phyloP scores from a whole-genome alignment of 2,888 invertebrate species.

The Matsumyia berberina region DNA sequence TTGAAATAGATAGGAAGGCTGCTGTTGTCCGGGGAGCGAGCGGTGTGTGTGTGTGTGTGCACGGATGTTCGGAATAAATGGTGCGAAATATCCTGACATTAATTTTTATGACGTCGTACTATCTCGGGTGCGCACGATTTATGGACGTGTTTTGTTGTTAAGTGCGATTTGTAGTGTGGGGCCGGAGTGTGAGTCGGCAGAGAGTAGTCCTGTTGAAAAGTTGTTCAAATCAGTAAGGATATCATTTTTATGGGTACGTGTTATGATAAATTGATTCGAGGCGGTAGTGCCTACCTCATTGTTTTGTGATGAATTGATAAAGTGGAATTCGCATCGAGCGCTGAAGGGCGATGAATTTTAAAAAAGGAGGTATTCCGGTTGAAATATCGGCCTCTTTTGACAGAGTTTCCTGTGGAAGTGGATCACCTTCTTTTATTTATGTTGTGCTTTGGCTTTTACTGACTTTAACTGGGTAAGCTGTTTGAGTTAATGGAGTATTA shows the following conservation, averaged over 20 bases:
- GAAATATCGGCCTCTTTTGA: no score
- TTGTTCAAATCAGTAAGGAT: constrained; percentile 39
- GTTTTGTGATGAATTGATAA: constrained; percentile 38
- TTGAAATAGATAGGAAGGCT: constrained; percentile 22
- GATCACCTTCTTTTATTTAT: no score
- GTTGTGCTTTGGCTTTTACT: no score
- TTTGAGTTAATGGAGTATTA: no score
- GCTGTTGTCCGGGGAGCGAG: constrained; percentile 22
- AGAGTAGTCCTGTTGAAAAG: constrained; percentile 18
- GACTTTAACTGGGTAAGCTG: no score
- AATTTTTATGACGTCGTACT: constrained; percentile 56
- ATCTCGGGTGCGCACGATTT: constrained; percentile 51
- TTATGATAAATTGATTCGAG: constrained; percentile 48
- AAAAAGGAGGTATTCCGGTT: no score
- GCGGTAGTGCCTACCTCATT: constrained; percentile 13
- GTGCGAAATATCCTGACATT: constrained; percentile 70
- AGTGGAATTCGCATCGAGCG: not conserved
- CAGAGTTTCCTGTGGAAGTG: no score
- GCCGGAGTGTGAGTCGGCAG: no score
- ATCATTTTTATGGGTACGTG: constrained; percentile 21
- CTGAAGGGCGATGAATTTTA: not conserved
- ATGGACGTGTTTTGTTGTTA: constrained; percentile 44
- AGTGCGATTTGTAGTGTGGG: constrained; percentile 16
- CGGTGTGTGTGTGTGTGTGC: constrained; percentile 18
- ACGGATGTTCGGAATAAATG: constrained; percentile 57